These are phyloP conservation scores for Dicranocentrus wangi DNA, from an alignment of 2,888 invertebrate species.

Conservation along the genomic window DNA sequence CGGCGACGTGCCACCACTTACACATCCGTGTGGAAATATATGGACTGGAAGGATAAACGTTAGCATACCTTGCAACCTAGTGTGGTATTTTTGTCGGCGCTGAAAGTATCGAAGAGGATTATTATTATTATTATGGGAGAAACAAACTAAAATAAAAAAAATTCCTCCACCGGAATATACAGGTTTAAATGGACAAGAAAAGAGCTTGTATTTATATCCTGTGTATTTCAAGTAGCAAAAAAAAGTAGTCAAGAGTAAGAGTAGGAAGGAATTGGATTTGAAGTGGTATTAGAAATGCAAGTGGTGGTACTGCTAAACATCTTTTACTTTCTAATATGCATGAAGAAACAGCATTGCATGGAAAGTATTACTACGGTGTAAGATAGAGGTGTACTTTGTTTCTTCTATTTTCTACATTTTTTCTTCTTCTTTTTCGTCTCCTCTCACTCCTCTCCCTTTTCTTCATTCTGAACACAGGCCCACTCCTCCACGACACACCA, in stretches of 20 bases:
- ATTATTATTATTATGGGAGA: constrained; percentile 25
- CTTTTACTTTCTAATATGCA: constrained; percentile 33
- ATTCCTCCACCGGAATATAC: too few relatives aligned
- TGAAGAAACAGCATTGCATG: constrained; percentile 23
- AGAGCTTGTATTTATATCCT: neutral
- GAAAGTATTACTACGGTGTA: constrained; percentile 10
- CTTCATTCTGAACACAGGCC: constrained; percentile 15
- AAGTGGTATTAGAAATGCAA: constrained; percentile 50
- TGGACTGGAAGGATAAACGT: too few relatives aligned
- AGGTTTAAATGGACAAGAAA: too few relatives aligned
- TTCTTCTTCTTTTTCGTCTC: neutral
- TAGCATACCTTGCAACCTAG: too few relatives aligned
- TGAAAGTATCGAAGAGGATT: constrained; percentile 35
- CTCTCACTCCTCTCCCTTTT: neutral
- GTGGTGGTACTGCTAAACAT: constrained; percentile 46
- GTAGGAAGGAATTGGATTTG: constrained; percentile 22
- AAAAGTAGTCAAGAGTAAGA: neutral
- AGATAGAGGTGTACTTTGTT: constrained; percentile 18
- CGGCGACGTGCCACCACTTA: constrained; percentile 18
- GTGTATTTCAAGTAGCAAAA: neutral
- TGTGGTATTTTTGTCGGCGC: too few relatives aligned
- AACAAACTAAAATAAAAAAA: too few relatives aligned
- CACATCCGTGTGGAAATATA: neutral
- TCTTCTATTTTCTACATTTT: neutral
- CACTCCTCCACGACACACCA: constrained; percentile 31